A percentile compares a stretch with the other conserved stretches of the same genome.
Conservation (phyloP, 2,113 vertebrate genomes). For the Gobius niger region DNA sequence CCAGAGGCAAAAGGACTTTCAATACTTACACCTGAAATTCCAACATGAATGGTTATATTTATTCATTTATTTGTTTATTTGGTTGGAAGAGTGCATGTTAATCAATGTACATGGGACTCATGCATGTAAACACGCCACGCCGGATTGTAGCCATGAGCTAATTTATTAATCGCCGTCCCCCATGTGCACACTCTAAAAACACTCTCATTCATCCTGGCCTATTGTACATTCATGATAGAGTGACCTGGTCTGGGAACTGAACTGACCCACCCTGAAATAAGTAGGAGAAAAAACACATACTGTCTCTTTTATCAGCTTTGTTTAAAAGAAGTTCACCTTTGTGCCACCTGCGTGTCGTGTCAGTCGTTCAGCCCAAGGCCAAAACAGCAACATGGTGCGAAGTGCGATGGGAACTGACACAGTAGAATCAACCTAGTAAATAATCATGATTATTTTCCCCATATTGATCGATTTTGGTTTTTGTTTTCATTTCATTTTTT, state of each 20-base stretch:
- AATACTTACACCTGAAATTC: background rate
- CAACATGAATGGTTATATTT: too few species aligned
- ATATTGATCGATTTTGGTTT: too few species aligned
- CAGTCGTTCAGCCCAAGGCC: background rate
- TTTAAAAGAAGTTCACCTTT: background rate
- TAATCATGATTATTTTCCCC: too few species aligned
- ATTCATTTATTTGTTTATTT: too few species aligned
- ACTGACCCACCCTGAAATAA: background rate
- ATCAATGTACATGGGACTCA: too few species aligned
- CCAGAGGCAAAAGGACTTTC: background rate
- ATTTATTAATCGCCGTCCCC: too few species aligned
- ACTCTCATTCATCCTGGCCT: too few species aligned
- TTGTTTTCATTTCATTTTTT: too few species aligned
- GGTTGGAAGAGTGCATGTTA: too few species aligned
- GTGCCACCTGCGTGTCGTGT: background rate
- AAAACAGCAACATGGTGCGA: background rate
- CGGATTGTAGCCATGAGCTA: too few species aligned
- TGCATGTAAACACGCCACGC: too few species aligned
- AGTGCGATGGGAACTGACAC: background rate
- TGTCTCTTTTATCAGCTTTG: background rate
- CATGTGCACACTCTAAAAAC: too few species aligned
- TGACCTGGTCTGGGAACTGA: background rate
- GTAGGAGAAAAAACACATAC: background rate
- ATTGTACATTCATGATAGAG: background rate
- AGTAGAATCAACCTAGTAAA: background rate